These are phyloP conservation scores for Amblyteles armatorius DNA, from an alignment of 2,888 invertebrate genomes.

Conservation along the genomic window DNA sequence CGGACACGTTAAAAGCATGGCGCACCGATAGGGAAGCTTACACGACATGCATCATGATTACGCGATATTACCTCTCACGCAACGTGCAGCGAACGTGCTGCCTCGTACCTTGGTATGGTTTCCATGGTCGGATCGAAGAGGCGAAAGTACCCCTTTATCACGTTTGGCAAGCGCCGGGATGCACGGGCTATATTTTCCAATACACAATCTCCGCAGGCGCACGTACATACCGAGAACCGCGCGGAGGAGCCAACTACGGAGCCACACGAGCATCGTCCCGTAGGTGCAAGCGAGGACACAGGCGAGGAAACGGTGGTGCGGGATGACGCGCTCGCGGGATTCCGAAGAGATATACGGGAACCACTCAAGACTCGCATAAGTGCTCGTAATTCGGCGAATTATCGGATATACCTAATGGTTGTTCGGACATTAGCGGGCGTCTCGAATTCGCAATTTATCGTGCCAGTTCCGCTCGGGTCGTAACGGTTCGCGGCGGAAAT, in stretches of 20 bases:
- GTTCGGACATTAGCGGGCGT: conserved; percentile 64
- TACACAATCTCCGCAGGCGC: conserved; percentile 71
- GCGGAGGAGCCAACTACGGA: neutral
- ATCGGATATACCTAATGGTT: conserved; percentile 70
- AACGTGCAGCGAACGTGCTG: conserved; percentile 1
- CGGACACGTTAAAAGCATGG: neutral
- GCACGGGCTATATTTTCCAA: conserved; percentile 74
- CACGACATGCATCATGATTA: conserved; percentile 32
- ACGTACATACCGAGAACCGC: conserved; percentile 8
- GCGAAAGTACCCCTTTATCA: conserved; percentile 70
- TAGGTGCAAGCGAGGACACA: neutral
- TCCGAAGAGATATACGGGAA: conserved; percentile 72
- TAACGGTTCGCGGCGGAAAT: neutral
- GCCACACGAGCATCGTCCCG: conserved; percentile 4
- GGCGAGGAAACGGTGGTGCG: conserved; percentile 72
- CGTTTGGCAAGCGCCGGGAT: conserved; percentile 71
- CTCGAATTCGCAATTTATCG: conserved; percentile 30
- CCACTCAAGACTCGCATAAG: conserved; percentile 76
- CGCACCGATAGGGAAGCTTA: neutral
- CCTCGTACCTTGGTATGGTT: neutral
- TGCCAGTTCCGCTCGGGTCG: neutral
- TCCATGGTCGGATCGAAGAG: conserved; percentile 11
- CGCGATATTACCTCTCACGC: conserved; percentile 12
- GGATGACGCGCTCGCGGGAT: conserved; percentile 15
- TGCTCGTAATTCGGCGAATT: conserved; percentile 77